Conservation (phyloP, 64 coral and sea anemone genomes). For the Trachythela sp. region DNA sequence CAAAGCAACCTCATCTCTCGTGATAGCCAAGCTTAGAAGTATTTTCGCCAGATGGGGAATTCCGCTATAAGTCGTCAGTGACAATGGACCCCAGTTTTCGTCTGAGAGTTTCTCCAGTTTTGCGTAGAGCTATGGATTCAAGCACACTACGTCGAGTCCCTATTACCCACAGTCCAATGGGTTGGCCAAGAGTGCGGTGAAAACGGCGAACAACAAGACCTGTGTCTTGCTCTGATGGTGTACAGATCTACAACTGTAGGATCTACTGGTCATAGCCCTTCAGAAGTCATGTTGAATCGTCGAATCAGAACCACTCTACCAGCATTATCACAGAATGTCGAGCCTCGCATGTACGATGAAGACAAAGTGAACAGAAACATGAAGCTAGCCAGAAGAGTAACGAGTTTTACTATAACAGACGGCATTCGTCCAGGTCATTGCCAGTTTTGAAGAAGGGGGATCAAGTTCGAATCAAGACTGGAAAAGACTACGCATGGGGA, state of each 20-base stretch:
- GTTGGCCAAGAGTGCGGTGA: too few relatives aligned
- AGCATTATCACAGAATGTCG: too few relatives aligned
- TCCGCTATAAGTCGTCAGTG: background rate
- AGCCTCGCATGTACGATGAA: background rate
- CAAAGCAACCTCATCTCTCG: too few relatives aligned
- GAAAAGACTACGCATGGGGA: background rate
- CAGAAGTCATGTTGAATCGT: too few relatives aligned
- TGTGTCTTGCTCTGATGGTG: too few relatives aligned
- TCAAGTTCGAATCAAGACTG: background rate
- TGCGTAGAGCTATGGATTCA: background rate
- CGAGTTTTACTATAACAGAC: background rate
- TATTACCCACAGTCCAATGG: constrained; percentile 28
- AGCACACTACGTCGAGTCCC: constrained; percentile 1
- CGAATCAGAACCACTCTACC: too few relatives aligned
- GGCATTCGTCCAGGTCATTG: background rate
- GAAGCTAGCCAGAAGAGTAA: background rate
- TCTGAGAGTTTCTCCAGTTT: background rate
- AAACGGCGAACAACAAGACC: too few relatives aligned
- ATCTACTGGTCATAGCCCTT: too few relatives aligned
- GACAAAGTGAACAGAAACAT: background rate
- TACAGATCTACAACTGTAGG: too few relatives aligned
- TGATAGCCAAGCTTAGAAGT: too few relatives aligned
- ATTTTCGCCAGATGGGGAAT: constrained; percentile 27
- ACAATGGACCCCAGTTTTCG: constrained; percentile 25
- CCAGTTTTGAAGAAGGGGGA: background rate